Evolutionary conservation across 2,888 invertebrate genomes (phyloP), one percentile per base, ranked within the genome.

Genomic region (Drosophila tanythrix): DNA sequence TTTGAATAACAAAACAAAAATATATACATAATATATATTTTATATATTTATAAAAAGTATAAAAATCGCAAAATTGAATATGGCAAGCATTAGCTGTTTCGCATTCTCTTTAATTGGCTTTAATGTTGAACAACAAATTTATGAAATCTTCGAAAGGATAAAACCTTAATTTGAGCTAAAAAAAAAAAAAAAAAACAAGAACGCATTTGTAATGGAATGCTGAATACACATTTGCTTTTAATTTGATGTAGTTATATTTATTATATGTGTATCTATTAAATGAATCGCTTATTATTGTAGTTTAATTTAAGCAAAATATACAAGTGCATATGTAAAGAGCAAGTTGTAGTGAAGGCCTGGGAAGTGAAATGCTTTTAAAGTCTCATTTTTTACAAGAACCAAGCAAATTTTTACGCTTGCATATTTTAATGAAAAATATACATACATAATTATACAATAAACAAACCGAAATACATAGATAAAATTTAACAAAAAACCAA

Each of bases 341-440:
- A 80, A 76, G 74, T 13, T 56, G 38, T 48, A 76, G 75, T 66
- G 56, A 77, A 79, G 76, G 82, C 90, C 83, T 83, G 82, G 89
- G 68, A 86, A 88, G 82, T 75, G 79, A 88, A 88, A 89, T 87
- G 91, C 91, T 91, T 91, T 91, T 90, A 90, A 90, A 90, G 90
- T 90, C 87, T 90, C 87, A 83, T 90, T 90, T 88, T 85, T 88
- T 90, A 83, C 88, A 85, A 88, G 82, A 90, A 83, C 81, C 82
- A 87, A 90, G 89, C 90, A 76, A 77, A 79, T 86, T 90, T 90
- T 89, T 77, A 76, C 68, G 90, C 88, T 90, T 88, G 89, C 87
- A 88, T 87, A 82, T 90, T 89, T 90, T 89, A 87, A 89, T 81
- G 83, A 75, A 64, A 79, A 85, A 75, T 76, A 82, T 84, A 85